A percentile compares a stretch with the other conserved stretches of the same genome.
Conservation (phyloP, 1,140 invertebrate genomes). For the Belonocnema kinseyi region DNA sequence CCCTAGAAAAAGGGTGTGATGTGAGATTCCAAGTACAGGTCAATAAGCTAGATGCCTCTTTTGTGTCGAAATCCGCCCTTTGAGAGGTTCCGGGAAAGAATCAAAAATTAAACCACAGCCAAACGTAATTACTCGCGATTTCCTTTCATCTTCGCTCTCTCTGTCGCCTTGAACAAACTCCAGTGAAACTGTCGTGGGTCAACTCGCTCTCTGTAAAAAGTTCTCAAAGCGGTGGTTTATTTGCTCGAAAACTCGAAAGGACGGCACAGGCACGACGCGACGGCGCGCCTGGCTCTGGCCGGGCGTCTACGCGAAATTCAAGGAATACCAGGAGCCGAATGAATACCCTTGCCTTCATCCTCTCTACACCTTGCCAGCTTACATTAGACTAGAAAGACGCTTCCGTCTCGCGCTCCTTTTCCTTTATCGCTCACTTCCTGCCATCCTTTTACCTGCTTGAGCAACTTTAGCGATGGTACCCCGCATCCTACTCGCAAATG, state of each 20-base stretch:
- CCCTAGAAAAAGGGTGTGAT: too few relatives aligned
- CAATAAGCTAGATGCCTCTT: background rate
- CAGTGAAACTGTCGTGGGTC: slow-evolving; percentile 23
- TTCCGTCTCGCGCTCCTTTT: background rate
- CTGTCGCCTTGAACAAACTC: slow-evolving; percentile 21
- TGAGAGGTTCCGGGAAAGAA: slow-evolving; percentile 1
- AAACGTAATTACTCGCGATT: slow-evolving; percentile 10
- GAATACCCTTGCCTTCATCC: slow-evolving; percentile 15
- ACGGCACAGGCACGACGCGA: background rate
- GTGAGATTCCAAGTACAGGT: background rate
- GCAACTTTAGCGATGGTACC: background rate
- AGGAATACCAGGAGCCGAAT: background rate
- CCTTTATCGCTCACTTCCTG: slow-evolving; percentile 11
- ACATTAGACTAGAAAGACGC: slow-evolving; percentile 26
- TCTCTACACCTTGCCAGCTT: slow-evolving; percentile 3
- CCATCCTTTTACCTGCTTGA: slow-evolving; percentile 27
- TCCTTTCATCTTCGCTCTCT: background rate
- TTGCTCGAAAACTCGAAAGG: background rate
- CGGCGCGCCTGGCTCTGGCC: background rate
- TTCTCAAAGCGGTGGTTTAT: slow-evolving; percentile 3
- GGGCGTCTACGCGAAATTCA: slow-evolving; percentile 38
- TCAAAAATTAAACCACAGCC: slow-evolving; percentile 25
- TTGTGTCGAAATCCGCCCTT: slow-evolving; percentile 3
- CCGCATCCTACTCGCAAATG: slow-evolving; percentile 9
- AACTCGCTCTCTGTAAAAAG: slow-evolving; percentile 15